These are phyloP conservation scores for Ormyrus thymus DNA, from an alignment of 2,888 invertebrate genomes.

Conservation along the genomic window DNA sequence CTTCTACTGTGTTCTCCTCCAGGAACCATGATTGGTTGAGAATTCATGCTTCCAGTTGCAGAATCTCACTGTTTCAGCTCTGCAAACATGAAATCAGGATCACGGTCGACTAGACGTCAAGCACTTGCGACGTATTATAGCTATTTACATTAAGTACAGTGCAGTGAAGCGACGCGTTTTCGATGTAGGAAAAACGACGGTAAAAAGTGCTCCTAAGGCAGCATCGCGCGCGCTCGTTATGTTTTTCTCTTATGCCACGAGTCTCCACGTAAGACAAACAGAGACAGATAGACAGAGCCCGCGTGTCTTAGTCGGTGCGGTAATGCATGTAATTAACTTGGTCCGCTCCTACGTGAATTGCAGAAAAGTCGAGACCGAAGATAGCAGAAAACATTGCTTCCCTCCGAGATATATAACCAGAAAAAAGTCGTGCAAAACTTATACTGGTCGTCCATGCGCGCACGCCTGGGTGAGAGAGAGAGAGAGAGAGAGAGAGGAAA, in stretches of 20 bases:
- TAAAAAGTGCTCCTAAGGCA: conserved; percentile 15
- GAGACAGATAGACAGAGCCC: neutral
- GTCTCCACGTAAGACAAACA: neutral
- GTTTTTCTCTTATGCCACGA: conserved; percentile 10
- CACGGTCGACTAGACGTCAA: neutral
- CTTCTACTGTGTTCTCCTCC: conserved; percentile 48
- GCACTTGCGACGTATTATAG: neutral
- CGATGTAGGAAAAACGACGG: neutral
- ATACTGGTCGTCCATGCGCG: neutral
- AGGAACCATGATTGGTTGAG: conserved; percentile 72
- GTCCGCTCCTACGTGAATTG: conserved; percentile 33
- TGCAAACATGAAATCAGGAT: too few relatives aligned
- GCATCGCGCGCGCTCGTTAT: neutral
- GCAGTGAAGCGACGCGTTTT: neutral
- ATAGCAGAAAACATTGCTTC: conserved; percentile 31
- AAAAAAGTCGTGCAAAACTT: too few relatives aligned
- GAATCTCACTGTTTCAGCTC: too few relatives aligned
- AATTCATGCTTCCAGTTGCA: conserved; percentile 64
- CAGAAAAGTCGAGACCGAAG: conserved; percentile 19
- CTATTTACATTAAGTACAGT: neutral
- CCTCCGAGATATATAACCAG: too few relatives aligned
- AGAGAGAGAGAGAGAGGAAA: neutral
- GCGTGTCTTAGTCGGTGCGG: neutral
- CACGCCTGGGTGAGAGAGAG: conserved; percentile 21
- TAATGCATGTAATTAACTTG: conserved; percentile 45